These are phyloP conservation scores for Ammodytes dubius DNA, from an alignment of 2,113 vertebrate genomes.

Conservation along the genomic window DNA sequence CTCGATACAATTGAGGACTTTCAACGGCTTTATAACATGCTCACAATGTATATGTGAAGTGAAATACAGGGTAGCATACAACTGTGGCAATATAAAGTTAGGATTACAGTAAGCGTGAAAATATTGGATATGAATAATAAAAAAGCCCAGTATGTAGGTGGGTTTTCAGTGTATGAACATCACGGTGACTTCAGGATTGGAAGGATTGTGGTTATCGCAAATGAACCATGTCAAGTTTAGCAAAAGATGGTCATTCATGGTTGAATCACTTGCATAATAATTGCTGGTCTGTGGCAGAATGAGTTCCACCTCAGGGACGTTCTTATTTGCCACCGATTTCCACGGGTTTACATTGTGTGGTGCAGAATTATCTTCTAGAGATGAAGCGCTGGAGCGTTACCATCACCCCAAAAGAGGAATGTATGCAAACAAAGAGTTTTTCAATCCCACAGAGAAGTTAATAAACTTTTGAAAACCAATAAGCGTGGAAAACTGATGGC, in stretches of 20 bases:
- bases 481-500: background rate
- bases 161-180: background rate
- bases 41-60: background rate
- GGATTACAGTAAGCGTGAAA: background rate
- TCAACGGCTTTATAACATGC: no score
- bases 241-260: background rate
- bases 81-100: background rate
- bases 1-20: no score
- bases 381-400: no score
- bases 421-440: no score
- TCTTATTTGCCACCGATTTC: no score
- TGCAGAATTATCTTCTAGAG: no score
- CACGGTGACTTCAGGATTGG: background rate
- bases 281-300: background rate
- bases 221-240: background rate
- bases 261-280: background rate
- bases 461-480: background rate
- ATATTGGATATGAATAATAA: background rate
- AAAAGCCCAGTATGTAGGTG: background rate
- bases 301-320: no score
- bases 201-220: no score
- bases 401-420: no score
- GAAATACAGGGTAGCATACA: background rate
- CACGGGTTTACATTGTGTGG: no score
- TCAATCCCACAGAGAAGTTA: no score